These are phyloP conservation scores for Glandiceps talaboti DNA, from an alignment of 53 echinoderm and acorn worm species.

Conservation along the genomic window DNA sequence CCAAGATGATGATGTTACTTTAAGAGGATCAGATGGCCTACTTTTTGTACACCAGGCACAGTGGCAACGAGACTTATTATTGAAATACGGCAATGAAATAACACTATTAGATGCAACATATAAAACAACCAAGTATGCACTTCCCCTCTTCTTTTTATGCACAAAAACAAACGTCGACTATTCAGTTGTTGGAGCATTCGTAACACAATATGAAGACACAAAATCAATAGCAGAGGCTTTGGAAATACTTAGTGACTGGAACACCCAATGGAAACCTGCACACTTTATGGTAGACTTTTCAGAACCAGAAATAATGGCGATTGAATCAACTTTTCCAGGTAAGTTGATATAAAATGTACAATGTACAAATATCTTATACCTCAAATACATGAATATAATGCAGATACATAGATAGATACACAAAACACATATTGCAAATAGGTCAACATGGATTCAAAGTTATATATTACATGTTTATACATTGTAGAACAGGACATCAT, in stretches of 20 bases:
- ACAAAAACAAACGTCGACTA: constrained; percentile 47
- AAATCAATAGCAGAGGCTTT: constrained; percentile 41
- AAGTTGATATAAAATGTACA: neutral
- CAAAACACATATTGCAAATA: no score
- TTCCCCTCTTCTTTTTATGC: constrained; percentile 43
- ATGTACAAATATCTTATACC: neutral
- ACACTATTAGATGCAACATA: constrained; percentile 37
- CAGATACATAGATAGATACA: neutral
- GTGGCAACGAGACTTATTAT: constrained; percentile 35
- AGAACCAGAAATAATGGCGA: constrained; percentile 37
- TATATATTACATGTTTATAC: neutral
- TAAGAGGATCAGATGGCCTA: neutral
- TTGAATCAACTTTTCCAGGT: constrained; percentile 45
- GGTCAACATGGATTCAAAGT: no score
- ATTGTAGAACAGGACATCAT: neutral
- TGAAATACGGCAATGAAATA: constrained; percentile 28
- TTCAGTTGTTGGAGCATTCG: constrained; percentile 33
- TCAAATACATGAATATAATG: neutral
- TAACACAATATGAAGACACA: constrained; percentile 41
- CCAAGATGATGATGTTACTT: neutral
- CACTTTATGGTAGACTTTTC: constrained; percentile 40
- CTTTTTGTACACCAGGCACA: constrained; percentile 29
- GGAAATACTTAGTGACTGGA: constrained; percentile 36
- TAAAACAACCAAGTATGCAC: constrained; percentile 20
- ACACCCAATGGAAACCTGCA: constrained; percentile 61